These are phyloP conservation scores for Halcyon chelicuti DNA, from an alignment of 2,797 vertebrate genomes.

Conservation along the genomic window DNA sequence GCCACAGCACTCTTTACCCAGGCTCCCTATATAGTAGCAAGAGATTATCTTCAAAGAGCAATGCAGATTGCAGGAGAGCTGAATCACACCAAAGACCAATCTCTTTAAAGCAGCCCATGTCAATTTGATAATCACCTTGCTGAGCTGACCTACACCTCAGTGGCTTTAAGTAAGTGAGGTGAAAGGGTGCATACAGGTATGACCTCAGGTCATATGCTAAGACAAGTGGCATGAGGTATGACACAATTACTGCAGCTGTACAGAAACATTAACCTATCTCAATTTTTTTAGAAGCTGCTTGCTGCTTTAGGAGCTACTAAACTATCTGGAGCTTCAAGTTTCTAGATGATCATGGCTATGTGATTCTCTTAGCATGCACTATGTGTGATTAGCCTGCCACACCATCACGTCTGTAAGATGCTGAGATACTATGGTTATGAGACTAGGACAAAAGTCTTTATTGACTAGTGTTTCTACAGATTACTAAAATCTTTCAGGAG, in stretches of 20 bases:
- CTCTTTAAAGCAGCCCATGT: background rate
- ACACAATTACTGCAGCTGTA: background rate
- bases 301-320: background rate
- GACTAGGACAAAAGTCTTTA: background rate
- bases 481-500: background rate
- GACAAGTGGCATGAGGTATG: background rate
- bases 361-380: background rate
- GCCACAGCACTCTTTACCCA: background rate
- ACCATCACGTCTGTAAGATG: background rate
- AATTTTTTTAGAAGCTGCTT: background rate
- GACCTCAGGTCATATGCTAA: background rate
- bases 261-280: background rate
- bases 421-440: background rate
- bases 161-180: background rate
- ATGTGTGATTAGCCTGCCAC: background rate
- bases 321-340: background rate
- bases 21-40: background rate
- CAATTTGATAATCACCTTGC: background rate
- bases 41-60: background rate
- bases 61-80: background rate
- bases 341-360: background rate
- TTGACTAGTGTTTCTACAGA: background rate
- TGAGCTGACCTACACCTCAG: background rate
- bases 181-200: background rate
- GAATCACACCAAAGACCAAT: background rate